Evolutionary conservation across 2,888 invertebrate species (phyloP), one percentile per base, ranked within the genome.

Genomic region (Schizotus pectinicornis): DNA sequence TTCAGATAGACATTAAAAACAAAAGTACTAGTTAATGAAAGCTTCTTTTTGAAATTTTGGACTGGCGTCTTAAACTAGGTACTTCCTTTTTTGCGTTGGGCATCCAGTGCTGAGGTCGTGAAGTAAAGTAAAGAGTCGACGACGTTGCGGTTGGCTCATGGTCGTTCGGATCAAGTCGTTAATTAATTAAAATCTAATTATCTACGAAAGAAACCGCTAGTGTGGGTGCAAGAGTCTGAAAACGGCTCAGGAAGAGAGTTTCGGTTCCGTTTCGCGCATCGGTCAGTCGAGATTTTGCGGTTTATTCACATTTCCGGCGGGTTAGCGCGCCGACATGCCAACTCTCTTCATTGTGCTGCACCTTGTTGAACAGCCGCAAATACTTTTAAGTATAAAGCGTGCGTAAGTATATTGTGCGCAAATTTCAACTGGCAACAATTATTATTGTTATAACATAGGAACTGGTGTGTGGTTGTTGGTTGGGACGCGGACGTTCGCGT

Each of bases 221-320:
- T 31, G 51, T 43, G 34, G 36, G 36, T 48, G 35, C 35, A 31
- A 5, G 22, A 22, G 22, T 22, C 22, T 2, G 9, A 32, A 48
- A n/a, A n/a, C n/a, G n/a, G n/a, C n/a, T n/a, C n/a, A n/a, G n/a
- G n/a, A n/a, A n/a, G n/a, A n/a, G n/a, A 48, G 13, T 45, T 36
- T 46, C 30, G 53, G 45, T 53, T 53, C 53, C 45, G 53, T 53
- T 53, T 53, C 46, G 38, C 38, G 51, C 43, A 51, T 51, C 51
- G 51, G 51, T 56, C 48, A 42, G 49, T 56, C 48, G 49, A 56
- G 55, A 56, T 56, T 45, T 45, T 45, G 31, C 51, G 56, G 64
- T 64, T 64, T 64, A 62, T 64, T 64, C 61, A 62, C 64, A 62
- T 64, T 64, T 64, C 62, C 64, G 60, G 56, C 58, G 52, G 55